phyloP scores from a whole-genome alignment of 2,797 vertebrate species.

The Cuniculus paca region DNA sequence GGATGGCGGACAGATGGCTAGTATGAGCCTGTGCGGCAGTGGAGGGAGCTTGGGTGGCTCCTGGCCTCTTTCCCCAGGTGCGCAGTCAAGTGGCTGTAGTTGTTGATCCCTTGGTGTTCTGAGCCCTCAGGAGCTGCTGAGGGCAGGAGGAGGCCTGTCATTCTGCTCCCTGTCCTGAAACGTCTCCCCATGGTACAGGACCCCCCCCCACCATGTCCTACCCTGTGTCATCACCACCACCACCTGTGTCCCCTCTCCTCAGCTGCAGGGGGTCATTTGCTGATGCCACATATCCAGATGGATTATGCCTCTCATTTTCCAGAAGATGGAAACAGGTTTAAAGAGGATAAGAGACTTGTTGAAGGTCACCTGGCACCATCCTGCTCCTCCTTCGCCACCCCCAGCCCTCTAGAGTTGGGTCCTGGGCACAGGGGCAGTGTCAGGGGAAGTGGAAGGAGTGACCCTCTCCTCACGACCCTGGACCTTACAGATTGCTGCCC shows the following conservation, averaged over 20 bases:
- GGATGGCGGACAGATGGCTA: background rate
- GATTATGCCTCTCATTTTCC: background rate
- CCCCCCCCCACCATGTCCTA: accelerated
- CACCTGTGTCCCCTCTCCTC: background rate
- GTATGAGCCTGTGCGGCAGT: background rate
- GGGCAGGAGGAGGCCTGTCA: too few species aligned
- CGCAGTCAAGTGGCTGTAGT: background rate
- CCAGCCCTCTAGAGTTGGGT: background rate
- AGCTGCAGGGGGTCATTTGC: background rate
- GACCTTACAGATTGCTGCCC: constrained; percentile 94
- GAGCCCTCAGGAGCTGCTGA: background rate
- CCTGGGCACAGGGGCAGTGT: background rate
- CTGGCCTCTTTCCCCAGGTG: background rate
- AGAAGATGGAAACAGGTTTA: constrained; percentile 10
- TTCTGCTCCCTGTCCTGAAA: background rate
- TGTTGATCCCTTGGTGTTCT: background rate
- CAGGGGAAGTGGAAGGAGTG: background rate
- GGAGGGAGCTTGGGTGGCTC: background rate
- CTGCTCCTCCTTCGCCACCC: background rate
- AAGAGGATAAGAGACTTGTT: background rate
- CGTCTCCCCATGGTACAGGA: background rate
- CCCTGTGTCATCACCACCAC: accelerated
- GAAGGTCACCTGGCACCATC: background rate
- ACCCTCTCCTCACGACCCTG: background rate
- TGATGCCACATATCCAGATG: background rate